A percentile compares a stretch with the other conserved stretches of the same genome.
phyloP scores from a whole-genome alignment of 2,113 vertebrate species.

The Todiramphus saurophagus region DNA sequence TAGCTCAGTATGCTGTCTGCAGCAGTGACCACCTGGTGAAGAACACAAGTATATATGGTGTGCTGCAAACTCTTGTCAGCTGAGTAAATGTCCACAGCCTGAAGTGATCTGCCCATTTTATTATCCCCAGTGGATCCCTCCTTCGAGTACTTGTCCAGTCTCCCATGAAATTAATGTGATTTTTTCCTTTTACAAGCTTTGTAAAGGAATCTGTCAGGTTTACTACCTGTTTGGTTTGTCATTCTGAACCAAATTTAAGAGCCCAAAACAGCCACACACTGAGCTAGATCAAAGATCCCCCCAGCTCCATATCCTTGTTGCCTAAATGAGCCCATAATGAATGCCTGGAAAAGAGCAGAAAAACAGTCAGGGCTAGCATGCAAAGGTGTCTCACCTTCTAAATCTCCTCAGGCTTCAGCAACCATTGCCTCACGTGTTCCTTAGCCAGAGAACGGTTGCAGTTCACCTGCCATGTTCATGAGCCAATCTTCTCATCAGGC shows the following conservation, averaged over 20 bases:
- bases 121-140: background rate
- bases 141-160: background rate
- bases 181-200: background rate
- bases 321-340: background rate
- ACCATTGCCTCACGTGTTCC: background rate
- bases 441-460: background rate
- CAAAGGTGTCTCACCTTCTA: background rate
- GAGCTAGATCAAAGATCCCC: background rate
- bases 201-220: background rate
- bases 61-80: background rate
- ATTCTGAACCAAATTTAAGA: background rate
- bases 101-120: background rate
- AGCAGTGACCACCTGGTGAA: background rate
- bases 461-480: background rate
- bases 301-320: background rate
- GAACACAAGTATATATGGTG: background rate
- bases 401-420: background rate
- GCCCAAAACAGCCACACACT: background rate
- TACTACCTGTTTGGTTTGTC: background rate
- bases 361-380: background rate
- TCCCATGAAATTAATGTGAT: background rate
- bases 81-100: background rate
- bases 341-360: background rate
- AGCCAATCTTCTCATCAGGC: background rate
- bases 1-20: background rate